Base-by-base conservation (phyloP, 2,113 vertebrate species). In the Peromyscus leucopus region DNA sequence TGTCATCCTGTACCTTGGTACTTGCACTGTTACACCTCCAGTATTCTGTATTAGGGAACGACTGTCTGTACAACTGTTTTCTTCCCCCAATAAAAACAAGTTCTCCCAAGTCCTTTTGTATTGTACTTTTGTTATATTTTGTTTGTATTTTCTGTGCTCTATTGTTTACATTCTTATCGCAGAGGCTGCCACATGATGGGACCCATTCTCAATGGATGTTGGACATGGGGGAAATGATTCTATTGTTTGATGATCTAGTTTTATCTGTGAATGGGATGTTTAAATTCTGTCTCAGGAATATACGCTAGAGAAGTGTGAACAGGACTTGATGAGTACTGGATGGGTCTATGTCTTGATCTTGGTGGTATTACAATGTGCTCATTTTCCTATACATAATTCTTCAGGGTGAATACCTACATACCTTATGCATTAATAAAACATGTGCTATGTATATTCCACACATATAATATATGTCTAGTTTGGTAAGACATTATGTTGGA, bases 211-310 rank as follows among this genome's bases (percentile, higher is more conserved):
- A 79, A 7, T 87, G 21, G 85, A 95, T 80, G 57, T 7, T 75
- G 51, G 33, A 33, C 46, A 5, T 59, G n/a, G 72, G 1, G 13
- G 5, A 33, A 80, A 12, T 63, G 28, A 71, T 89, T 74, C 76
- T 17, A 51, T 69, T 84, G 76, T 61, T 65, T 86, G 42, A 16
- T 28, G n/a, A 84, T 63, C 36, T 87, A 59, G 46, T 78, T 69
- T 61, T 80, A 85, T 91, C 88, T 88, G n/a, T 46, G 61, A 79
- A 48, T 22, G 16, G 7, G 13, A 92, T 11, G 28, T 67, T 55
- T 88, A 33, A 92, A 89, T 88, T 85, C 12, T 96, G 46, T 39
- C 67, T 79, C 24, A 46, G 75, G 82, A 91, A 75, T 59, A 9
- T 31, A 63, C 59, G 13, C 7, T 55, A 39, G 31, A 31, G 48